A percentile compares a stretch with the other conserved stretches of the same genome.
Evolutionary conservation across 2,888 invertebrate genomes (phyloP).

Genomic region (Atrina japonica): DNA sequence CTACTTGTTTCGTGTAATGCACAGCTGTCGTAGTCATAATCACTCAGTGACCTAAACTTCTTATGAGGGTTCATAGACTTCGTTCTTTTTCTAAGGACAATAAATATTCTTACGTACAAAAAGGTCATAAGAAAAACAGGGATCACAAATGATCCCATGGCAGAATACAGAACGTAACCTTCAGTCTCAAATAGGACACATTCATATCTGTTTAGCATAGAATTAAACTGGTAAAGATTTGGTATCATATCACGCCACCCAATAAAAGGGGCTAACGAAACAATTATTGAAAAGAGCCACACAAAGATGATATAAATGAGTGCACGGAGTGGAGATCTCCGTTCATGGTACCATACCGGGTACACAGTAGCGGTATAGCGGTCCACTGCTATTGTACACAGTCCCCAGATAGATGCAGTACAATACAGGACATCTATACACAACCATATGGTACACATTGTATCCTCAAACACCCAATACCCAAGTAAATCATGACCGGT

Average conservation of each 20-base stretch:
- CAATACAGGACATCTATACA: constrained; percentile 80
- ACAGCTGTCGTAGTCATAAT: constrained; percentile 60
- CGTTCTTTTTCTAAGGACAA: constrained; percentile 74
- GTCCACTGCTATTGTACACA: constrained; percentile 80
- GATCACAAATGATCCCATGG: constrained; percentile 79
- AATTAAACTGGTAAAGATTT: constrained; percentile 67
- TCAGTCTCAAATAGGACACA: constrained; percentile 78
- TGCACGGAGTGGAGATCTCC: constrained; percentile 74
- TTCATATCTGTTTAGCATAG: constrained; percentile 64
- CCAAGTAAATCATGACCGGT: constrained; percentile 77
- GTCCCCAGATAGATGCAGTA: constrained; percentile 81
- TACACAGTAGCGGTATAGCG: constrained; percentile 80
- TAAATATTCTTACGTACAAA: constrained; percentile 79
- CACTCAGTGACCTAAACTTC: constrained; percentile 50
- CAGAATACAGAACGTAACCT: constrained; percentile 80
- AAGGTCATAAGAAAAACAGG: constrained; percentile 78
- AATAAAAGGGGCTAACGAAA: constrained; percentile 79
- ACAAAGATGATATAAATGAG: constrained; percentile 77
- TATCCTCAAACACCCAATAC: constrained; percentile 79
- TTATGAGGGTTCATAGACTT: constrained; percentile 60
- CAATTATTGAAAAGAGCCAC: constrained; percentile 79
- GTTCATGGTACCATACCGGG: constrained; percentile 80
- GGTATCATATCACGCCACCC: constrained; percentile 76
- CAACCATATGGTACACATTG: constrained; percentile 77
- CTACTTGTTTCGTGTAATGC: constrained; percentile 34